phyloP scores from a whole-genome alignment of 2,888 invertebrate genomes.

The Drosophila cognata region DNA sequence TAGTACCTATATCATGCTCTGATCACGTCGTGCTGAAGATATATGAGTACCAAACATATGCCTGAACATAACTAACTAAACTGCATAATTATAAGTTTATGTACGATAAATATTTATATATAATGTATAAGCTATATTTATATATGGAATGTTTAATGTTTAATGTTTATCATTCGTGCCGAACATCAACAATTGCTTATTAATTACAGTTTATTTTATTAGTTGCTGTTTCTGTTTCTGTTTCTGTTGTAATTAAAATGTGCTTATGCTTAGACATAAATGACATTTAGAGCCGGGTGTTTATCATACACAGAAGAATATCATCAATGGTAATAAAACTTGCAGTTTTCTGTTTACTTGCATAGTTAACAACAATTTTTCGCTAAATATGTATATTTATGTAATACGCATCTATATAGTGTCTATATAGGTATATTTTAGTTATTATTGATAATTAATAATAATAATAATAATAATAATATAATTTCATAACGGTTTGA shows the following conservation, averaged over 20 bases:
- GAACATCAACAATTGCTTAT: slow-evolving; percentile 76
- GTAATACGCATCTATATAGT: slow-evolving; percentile 29
- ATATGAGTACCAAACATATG: not conserved
- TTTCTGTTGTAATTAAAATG: slow-evolving; percentile 60
- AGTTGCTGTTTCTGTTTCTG: not conserved
- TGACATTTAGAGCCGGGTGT: slow-evolving; percentile 44
- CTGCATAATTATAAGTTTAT: slow-evolving; percentile 15
- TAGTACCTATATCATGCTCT: slow-evolving; percentile 65
- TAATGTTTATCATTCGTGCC: slow-evolving; percentile 62
- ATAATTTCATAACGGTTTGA: slow-evolving; percentile 47
- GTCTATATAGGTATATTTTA: slow-evolving; percentile 27
- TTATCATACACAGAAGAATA: slow-evolving; percentile 69
- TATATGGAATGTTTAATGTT: slow-evolving; percentile 40
- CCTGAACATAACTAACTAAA: slow-evolving; percentile 31
- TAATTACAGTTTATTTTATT: slow-evolving; percentile 21
- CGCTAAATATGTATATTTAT: slow-evolving; percentile 33
- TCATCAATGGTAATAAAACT: slow-evolving; percentile 81
- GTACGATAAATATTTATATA: slow-evolving; percentile 20
- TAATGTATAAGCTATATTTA: slow-evolving; percentile 13
- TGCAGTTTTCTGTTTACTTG: slow-evolving; percentile 57
- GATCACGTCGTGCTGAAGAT: slow-evolving; percentile 41
- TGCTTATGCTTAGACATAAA: slow-evolving; percentile 34
- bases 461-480: slow-evolving; percentile 55
- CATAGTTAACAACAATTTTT: slow-evolving; percentile 67
- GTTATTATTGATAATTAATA: slow-evolving; percentile 61